Percentiles rank a stretch among this genome's conserved stretches.
Conservation (phyloP, 2,797 vertebrate species). For the Thalassophryne amazonica region DNA sequence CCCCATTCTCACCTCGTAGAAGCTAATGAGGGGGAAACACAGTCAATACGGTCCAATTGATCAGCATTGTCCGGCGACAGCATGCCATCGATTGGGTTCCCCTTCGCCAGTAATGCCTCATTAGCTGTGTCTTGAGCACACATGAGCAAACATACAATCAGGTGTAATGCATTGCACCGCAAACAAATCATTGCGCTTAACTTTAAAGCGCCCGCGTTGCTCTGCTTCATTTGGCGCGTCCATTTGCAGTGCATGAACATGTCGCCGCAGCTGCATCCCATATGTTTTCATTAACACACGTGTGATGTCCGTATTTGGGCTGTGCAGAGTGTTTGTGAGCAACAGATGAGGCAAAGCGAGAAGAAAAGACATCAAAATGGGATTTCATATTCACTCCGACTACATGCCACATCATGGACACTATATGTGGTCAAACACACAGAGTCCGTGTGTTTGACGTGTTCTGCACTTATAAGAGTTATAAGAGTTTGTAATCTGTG, state of each 20-base stretch:
- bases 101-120: slow-evolving; percentile 64
- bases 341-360: not conserved
- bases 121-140: slow-evolving; percentile 58
- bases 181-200: slow-evolving; percentile 56
- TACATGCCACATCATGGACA: too few relatives aligned
- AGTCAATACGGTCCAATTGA: slow-evolving; percentile 76
- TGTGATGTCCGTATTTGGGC: slow-evolving; percentile 40
- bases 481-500: too few relatives aligned
- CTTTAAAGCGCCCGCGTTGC: slow-evolving; percentile 33
- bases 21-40: slow-evolving; percentile 75
- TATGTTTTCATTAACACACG: slow-evolving; percentile 52
- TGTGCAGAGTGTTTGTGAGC: not conserved
- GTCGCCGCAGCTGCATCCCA: slow-evolving; percentile 19
- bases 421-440: too few relatives aligned
- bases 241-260: slow-evolving; percentile 17
- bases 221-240: slow-evolving; percentile 39
- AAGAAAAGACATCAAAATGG: slow-evolving; percentile 17
- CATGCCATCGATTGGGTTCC: slow-evolving; percentile 68
- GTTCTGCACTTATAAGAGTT: too few relatives aligned
- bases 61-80: slow-evolving; percentile 71
- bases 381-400: slow-evolving; percentile 9
- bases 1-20: slow-evolving; percentile 30
- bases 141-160: slow-evolving; percentile 59
- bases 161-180: slow-evolving; percentile 31
- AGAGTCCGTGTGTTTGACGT: too few relatives aligned